Evolutionary conservation across 2,797 vertebrate species (phyloP).

Genomic region (Parauchenoglanis ngamensis): DNA sequence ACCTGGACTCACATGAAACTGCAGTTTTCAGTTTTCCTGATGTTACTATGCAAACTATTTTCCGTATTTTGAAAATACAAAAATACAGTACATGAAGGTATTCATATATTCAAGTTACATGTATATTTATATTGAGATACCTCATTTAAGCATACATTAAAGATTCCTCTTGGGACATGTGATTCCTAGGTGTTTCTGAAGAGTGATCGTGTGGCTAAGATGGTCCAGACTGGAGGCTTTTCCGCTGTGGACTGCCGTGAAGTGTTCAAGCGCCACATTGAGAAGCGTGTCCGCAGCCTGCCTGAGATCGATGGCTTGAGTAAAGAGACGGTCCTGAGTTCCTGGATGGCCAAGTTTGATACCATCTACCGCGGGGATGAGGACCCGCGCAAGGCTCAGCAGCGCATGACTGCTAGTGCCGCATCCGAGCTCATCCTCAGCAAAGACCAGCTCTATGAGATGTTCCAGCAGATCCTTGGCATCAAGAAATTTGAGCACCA

Average conservation of each 20-base stretch:
- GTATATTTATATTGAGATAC: neutral
- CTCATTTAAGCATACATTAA: conserved; percentile 4
- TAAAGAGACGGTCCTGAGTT: conserved; percentile 99
- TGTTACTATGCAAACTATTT: neutral
- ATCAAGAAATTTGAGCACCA: conserved; percentile 99
- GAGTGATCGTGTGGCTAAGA: conserved; percentile 95
- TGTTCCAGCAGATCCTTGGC: conserved; percentile 99
- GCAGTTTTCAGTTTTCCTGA: neutral
- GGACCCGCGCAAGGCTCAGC: conserved; percentile 96
- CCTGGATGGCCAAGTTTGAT: conserved; percentile 99
- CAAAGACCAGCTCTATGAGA: conserved; percentile 99
- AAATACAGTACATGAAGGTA: neutral
- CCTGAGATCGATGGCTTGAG: conserved; percentile 98
- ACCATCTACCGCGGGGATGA: conserved; percentile 98
- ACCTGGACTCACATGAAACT: neutral
- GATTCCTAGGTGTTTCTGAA: conserved; percentile 90
- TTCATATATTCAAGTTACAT: neutral
- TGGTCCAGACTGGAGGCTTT: conserved; percentile 98
- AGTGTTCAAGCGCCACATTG: conserved; percentile 99
- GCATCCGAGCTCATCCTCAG: conserved; percentile 98
- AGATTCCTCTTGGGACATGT: neutral
- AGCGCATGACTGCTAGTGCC: conserved; percentile 95
- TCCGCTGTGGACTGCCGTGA: conserved; percentile 94
- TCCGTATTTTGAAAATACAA: neutral
- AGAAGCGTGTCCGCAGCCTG: conserved; percentile 96